Conservation (phyloP, 2,113 vertebrate species). For the Sander vitreus region DNA sequence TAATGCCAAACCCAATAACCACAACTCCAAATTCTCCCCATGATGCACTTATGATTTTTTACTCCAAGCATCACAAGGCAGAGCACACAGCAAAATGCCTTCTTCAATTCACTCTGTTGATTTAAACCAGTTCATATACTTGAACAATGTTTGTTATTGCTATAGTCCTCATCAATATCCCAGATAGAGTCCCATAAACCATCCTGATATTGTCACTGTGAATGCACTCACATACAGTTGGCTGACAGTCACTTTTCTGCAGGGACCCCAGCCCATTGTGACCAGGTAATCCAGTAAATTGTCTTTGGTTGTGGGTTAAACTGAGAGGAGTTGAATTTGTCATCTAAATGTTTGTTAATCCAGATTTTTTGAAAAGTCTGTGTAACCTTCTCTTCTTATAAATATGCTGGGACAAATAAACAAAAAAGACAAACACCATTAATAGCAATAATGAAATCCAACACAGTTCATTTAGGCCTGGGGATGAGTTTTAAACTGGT, state of each 20-base stretch:
- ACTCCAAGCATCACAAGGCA: slow-evolving; percentile 16
- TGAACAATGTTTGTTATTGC: slow-evolving; percentile 76
- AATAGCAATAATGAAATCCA: slow-evolving; percentile 40
- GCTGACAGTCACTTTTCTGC: slow-evolving; percentile 20
- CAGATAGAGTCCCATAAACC: slow-evolving; percentile 48
- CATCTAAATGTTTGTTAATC: slow-evolving; percentile 33
- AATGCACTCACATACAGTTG: slow-evolving; percentile 15
- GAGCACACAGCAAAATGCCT: slow-evolving; percentile 7
- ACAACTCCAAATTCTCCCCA: slow-evolving; percentile 33
- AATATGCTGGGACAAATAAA: slow-evolving; percentile 58
- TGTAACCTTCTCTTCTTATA: slow-evolving; percentile 44
- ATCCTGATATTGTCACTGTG: slow-evolving; percentile 36
- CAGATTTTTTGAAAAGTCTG: slow-evolving; percentile 11
- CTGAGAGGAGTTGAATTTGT: slow-evolving; percentile 37
- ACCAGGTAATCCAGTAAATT: slow-evolving; percentile 44
- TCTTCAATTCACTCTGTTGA: slow-evolving; percentile 26
- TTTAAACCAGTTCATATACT: slow-evolving; percentile 45
- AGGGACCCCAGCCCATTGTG: slow-evolving; percentile 18
- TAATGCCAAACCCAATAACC: slow-evolving; percentile 56
- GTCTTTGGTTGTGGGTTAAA: slow-evolving; percentile 73
- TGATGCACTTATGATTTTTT: slow-evolving; percentile 29
- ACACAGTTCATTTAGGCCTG: slow-evolving; percentile 39
- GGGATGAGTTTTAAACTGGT: slow-evolving; percentile 53
- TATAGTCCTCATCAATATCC: slow-evolving; percentile 60
- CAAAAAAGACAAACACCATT: slow-evolving; percentile 27